Base-by-base conservation (phyloP, 1,140 invertebrate species). In the Mesaphorura yosii region DNA sequence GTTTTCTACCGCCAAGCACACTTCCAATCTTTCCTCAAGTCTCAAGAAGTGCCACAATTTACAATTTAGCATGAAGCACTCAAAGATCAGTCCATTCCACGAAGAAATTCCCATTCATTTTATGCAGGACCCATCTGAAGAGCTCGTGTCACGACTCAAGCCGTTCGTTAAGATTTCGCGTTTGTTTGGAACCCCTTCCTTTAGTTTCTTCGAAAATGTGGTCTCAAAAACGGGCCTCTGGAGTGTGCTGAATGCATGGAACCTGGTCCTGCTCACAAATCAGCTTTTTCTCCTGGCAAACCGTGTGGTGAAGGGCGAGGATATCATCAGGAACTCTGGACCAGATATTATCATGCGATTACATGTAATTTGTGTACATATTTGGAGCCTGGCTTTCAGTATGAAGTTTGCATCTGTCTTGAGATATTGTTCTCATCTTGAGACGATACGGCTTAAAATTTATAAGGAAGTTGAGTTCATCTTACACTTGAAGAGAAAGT, bases 61-160 rank as follows among this genome's bases (percentile, higher is more conserved):
- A n/a, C n/a, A n/a, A n/a, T n/a, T n/a, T n/a, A n/a, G n/a, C n/a
- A n/a, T n/a, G n/a, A n/a, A n/a, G n/a, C n/a, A n/a, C n/a, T n/a
- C n/a, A n/a, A n/a, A n/a, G n/a, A n/a, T n/a, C 10, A 51, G 53
- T 0, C 47, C 55, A 39, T 57, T 53, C 14, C 53, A 37, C 10
- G 55, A 59, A 53, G 60, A 63, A 51, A 54, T 59, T 40, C 60
- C 60, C 3, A 44, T 63, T 15, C 51, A 57, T 20, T 57, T 55
- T 40, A 34, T 57, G 4, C 60, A 62, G 38, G 51, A 56, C n/a
- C 59, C 60, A 12, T n/a, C n/a, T n/a, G n/a, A n/a, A n/a, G 60
- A 63, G 51, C 51, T 57, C 15, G 54, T 63, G n/a, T 42, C 41
- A 3, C 25, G 47, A 7, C n/a, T 56, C 6, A 63, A 57, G 47